These are phyloP conservation scores for Synodontis membranacea DNA, from an alignment of 2,113 vertebrate species.

Conservation along the genomic window DNA sequence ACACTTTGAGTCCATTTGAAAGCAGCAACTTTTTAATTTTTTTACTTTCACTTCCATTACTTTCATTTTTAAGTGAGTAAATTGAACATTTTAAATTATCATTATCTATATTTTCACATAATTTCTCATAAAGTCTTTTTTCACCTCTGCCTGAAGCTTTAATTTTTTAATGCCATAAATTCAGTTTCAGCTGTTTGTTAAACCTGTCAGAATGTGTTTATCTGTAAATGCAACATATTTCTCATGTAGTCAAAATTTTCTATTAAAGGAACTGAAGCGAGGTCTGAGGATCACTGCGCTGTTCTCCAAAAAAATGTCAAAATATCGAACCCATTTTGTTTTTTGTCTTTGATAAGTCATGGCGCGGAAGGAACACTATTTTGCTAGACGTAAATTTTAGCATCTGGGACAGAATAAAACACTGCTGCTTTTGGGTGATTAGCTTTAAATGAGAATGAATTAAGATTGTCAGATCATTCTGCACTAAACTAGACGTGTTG, in stretches of 20 bases:
- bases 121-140: not conserved
- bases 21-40: too few relatives aligned
- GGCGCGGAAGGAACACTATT: not conserved
- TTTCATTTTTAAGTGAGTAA: not conserved
- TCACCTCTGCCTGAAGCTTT: not conserved
- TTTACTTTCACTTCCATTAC: too few relatives aligned
- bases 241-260: not conserved
- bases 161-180: not conserved
- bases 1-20: too few relatives aligned
- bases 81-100: not conserved
- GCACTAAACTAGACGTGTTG: not conserved
- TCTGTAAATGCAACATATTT: not conserved
- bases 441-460: not conserved
- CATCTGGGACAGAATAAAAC: not conserved
- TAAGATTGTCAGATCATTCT: not conserved
- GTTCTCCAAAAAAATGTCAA: not conserved
- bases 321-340: not conserved
- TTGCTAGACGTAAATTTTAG: not conserved
- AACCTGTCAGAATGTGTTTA: too few relatives aligned
- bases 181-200: too few relatives aligned
- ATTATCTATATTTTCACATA: not conserved
- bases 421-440: not conserved
- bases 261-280: not conserved
- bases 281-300: not conserved
- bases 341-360: not conserved